Evolutionary conservation across 2,888 invertebrate species (phyloP).

Genomic region (Ceramica pisi): DNA sequence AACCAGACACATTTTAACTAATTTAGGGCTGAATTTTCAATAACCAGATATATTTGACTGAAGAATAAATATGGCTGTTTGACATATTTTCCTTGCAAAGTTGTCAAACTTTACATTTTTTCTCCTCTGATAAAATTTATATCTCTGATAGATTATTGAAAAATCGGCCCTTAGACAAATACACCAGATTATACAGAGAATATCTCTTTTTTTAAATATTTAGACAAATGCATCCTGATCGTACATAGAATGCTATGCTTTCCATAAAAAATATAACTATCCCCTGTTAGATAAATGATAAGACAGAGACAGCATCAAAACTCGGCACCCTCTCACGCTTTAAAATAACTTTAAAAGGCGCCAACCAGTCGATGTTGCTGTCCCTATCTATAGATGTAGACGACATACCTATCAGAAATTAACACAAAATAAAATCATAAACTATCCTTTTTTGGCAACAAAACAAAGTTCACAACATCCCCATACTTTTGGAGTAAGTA

Average conservation of each 20-base stretch:
- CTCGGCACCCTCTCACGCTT: background rate
- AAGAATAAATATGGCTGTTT: too few relatives aligned
- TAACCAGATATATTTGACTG: too few relatives aligned
- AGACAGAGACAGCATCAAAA: background rate
- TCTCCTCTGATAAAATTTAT: too few relatives aligned
- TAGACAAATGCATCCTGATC: too few relatives aligned
- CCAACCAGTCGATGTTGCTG: background rate
- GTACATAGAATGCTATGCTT: background rate
- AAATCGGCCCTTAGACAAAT: too few relatives aligned
- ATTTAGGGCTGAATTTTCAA: too few relatives aligned
- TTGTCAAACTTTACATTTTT: too few relatives aligned
- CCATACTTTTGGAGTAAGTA: constrained; percentile 61
- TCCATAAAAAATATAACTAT: background rate
- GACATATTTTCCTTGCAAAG: too few relatives aligned
- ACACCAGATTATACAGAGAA: too few relatives aligned
- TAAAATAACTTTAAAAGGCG: background rate
- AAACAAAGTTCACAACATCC: constrained; percentile 33
- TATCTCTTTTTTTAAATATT: too few relatives aligned
- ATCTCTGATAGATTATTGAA: too few relatives aligned
- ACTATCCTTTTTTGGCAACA: constrained; percentile 22
- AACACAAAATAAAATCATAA: background rate
- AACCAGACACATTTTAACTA: background rate
- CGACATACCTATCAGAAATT: background rate
- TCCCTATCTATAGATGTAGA: background rate
- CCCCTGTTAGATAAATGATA: background rate